Evolutionary conservation across 1,140 invertebrate species (phyloP).

Genomic region (Propsilocerus akamusi): DNA sequence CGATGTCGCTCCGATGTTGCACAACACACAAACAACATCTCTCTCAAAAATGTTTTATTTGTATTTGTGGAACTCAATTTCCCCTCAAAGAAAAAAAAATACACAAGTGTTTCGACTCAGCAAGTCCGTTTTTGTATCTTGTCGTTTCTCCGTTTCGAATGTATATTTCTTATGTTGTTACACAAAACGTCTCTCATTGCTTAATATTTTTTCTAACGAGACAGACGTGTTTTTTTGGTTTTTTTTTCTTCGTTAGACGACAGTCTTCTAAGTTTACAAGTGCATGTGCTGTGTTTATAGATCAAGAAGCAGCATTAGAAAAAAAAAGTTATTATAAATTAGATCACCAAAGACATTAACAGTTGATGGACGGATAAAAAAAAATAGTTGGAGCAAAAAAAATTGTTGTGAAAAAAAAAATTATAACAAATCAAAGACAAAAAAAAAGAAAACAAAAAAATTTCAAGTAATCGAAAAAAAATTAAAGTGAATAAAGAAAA

Average conservation of each 20-base stretch:
- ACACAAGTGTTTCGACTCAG: neutral
- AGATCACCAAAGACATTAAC: too few species aligned
- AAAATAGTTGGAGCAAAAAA: too few species aligned
- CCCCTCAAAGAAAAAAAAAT: neutral
- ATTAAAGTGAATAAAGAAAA: too few species aligned
- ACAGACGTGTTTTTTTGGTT: neutral
- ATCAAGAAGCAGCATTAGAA: too few species aligned
- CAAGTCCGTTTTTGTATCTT: neutral
- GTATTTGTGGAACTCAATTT: neutral
- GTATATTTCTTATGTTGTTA: neutral
- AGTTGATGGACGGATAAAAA: too few species aligned
- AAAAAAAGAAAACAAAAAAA: too few species aligned
- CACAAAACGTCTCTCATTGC: conserved; percentile 1
- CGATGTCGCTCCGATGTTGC: neutral
- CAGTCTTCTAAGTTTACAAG: too few species aligned
- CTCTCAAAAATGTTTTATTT: neutral
- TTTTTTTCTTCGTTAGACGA: too few species aligned
- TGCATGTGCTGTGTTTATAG: too few species aligned
- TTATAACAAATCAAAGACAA: neutral
- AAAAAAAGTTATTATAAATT: too few species aligned
- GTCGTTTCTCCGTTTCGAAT: too few species aligned
- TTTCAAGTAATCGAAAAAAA: too few species aligned
- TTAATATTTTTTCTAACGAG: conserved; percentile 4
- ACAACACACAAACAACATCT: neutral
- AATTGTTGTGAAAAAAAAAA: neutral